These are phyloP conservation scores for Hirtodrosophila trivittata DNA, from an alignment of 2,888 invertebrate genomes.

Conservation along the genomic window DNA sequence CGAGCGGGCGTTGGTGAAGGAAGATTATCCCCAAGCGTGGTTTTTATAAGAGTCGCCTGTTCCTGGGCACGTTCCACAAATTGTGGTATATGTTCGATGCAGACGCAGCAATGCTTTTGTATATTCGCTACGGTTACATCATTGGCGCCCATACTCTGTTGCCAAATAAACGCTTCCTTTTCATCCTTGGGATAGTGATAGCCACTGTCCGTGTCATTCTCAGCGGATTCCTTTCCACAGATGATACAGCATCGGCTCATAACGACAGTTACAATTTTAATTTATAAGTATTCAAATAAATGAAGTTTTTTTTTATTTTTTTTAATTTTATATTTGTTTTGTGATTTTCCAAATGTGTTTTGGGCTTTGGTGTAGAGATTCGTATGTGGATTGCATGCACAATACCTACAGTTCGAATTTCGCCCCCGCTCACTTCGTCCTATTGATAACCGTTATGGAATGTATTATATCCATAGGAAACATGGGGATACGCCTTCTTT, in stretches of 20 bases:
- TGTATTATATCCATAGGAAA: too few relatives aligned
- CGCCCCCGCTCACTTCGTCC: too few relatives aligned
- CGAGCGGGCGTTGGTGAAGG: too few relatives aligned
- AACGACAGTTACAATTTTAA: constrained; percentile 17
- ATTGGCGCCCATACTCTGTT: constrained; percentile 58
- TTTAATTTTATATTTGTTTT: too few relatives aligned
- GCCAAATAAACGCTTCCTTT: constrained; percentile 65
- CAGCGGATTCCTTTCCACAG: constrained; percentile 49
- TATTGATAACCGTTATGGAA: too few relatives aligned
- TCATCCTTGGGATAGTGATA: constrained; percentile 56
- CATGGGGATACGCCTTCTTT: too few relatives aligned
- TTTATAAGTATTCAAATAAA: neutral
- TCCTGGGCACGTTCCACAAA: constrained; percentile 52
- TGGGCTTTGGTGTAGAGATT: too few relatives aligned
- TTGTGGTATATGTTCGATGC: constrained; percentile 62
- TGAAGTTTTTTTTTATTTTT: neutral
- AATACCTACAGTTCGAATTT: too few relatives aligned
- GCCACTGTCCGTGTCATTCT: constrained; percentile 4
- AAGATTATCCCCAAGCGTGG: too few relatives aligned
- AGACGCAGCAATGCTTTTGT: constrained; percentile 57
- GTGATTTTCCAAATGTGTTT: too few relatives aligned
- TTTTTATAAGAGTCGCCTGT: constrained; percentile 21
- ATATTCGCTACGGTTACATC: constrained; percentile 41
- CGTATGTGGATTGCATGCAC: too few relatives aligned
- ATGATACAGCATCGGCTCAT: constrained; percentile 64